Evolutionary conservation across 1,140 invertebrate species (phyloP).

Genomic region (Bombus haemorrhoidalis): DNA sequence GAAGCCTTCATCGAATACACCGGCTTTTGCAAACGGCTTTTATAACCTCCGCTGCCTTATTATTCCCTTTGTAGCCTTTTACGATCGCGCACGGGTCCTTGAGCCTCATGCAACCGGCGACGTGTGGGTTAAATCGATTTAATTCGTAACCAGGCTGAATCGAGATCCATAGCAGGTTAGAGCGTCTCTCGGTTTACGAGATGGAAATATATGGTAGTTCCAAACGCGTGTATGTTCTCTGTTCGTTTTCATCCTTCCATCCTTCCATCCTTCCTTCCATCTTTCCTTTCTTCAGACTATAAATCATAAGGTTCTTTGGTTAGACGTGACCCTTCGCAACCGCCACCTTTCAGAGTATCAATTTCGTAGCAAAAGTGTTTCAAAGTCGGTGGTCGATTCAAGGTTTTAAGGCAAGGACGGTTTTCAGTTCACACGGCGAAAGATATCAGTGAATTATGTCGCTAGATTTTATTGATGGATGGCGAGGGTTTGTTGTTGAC

Average conservation of each 20-base stretch:
- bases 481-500: neutral
- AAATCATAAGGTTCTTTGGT: slow-evolving; percentile 12
- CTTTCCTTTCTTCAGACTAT: neutral
- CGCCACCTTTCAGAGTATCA: neutral
- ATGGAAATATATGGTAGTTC: neutral
- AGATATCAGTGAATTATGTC: slow-evolving; percentile 16
- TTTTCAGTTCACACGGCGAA: neutral
- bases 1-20: slow-evolving; percentile 71
- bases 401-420: neutral
- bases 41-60: slow-evolving; percentile 30
- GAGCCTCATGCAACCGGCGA: neutral
- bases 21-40: slow-evolving; percentile 36
- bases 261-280: neutral
- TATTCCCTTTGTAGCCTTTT: slow-evolving; percentile 29
- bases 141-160: slow-evolving; percentile 23
- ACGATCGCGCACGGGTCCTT: slow-evolving; percentile 8
- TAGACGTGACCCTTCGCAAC: neutral
- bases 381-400: slow-evolving; percentile 11
- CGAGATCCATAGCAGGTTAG: slow-evolving; percentile 5
- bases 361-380: slow-evolving; percentile 22
- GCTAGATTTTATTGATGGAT: neutral
- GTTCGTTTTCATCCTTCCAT: neutral
- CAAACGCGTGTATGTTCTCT: neutral
- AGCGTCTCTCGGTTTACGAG: neutral
- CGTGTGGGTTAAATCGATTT: slow-evolving; percentile 31